Percentiles rank a stretch among this genome's conserved stretches.
These are phyloP conservation scores for Eupelmus urozonus DNA, from an alignment of 2,888 invertebrate species.

Conservation along the genomic window DNA sequence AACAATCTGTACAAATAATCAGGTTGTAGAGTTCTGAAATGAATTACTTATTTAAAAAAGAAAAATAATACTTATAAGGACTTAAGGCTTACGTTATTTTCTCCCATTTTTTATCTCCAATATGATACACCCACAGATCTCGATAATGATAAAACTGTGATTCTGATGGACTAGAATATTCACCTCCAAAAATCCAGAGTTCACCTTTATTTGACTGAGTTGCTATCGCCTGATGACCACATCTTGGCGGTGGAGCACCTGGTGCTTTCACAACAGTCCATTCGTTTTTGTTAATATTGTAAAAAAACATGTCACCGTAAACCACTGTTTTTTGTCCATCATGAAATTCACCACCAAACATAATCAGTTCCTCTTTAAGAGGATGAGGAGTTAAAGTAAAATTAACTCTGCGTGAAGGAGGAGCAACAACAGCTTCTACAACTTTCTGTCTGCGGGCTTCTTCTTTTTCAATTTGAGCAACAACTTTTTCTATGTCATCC, in stretches of 20 bases:
- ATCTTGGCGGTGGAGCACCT: constrained; percentile 91
- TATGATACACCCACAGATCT: constrained; percentile 92
- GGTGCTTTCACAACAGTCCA: constrained; percentile 91
- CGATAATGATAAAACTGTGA: constrained; percentile 95
- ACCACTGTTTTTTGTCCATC: constrained; percentile 92
- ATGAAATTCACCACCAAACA: constrained; percentile 95
- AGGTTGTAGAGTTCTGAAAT: background rate
- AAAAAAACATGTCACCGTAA: constrained; percentile 91
- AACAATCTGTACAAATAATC: background rate
- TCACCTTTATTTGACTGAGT: constrained; percentile 87
- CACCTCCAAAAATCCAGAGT: constrained; percentile 92
- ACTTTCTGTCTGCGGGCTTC: constrained; percentile 85
- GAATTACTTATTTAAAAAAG: background rate
- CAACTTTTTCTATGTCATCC: constrained; percentile 90
- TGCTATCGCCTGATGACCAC: constrained; percentile 91
- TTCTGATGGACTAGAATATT: constrained; percentile 93
- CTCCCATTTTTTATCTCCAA: constrained; percentile 89
- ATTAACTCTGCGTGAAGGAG: constrained; percentile 88
- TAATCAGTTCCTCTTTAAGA: constrained; percentile 90
- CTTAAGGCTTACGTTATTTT: constrained; percentile 80
- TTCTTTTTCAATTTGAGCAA: constrained; percentile 87
- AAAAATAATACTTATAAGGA: too few relatives aligned
- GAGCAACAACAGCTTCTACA: constrained; percentile 81
- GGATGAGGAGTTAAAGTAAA: constrained; percentile 90
- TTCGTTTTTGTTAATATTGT: constrained; percentile 86